These are phyloP conservation scores for Cheilinus undulatus DNA, from an alignment of 2,113 vertebrate species.

Conservation along the genomic window DNA sequence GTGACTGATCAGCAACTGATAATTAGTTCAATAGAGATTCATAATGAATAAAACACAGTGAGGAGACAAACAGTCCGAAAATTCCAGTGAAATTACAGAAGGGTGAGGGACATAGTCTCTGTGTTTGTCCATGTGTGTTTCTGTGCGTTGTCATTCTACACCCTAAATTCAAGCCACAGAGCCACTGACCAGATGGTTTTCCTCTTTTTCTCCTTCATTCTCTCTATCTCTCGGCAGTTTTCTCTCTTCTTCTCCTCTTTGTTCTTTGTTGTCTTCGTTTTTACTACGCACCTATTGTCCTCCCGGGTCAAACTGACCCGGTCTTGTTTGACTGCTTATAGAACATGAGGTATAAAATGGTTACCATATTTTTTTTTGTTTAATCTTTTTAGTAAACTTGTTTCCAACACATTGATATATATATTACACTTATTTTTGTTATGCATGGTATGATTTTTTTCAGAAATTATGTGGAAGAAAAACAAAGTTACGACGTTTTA, in stretches of 20 bases:
- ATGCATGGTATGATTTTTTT: too few relatives aligned
- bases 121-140: not conserved
- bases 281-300: too few relatives aligned
- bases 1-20: conserved; percentile 58
- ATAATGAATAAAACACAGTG: conserved; percentile 11
- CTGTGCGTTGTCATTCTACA: conserved; percentile 56
- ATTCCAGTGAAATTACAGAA: conserved; percentile 1
- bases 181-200: conserved; percentile 64
- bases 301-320: too few relatives aligned
- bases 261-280: too few relatives aligned
- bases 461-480: too few relatives aligned
- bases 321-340: too few relatives aligned
- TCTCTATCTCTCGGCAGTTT: conserved; percentile 28
- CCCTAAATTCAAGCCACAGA: conserved; percentile 56
- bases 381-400: too few relatives aligned
- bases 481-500: too few relatives aligned
- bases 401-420: too few relatives aligned
- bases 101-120: conserved; percentile 7
- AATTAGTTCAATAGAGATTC: conserved; percentile 39
- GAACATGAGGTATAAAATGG: too few relatives aligned
- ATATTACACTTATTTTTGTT: too few relatives aligned
- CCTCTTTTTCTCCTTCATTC: conserved; percentile 9
- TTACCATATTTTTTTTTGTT: too few relatives aligned
- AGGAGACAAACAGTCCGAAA: conserved; percentile 11
- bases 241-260: conserved; percentile 21